Base-by-base conservation (phyloP, 2,888 invertebrate genomes). In the Rotaria socialis region DNA sequence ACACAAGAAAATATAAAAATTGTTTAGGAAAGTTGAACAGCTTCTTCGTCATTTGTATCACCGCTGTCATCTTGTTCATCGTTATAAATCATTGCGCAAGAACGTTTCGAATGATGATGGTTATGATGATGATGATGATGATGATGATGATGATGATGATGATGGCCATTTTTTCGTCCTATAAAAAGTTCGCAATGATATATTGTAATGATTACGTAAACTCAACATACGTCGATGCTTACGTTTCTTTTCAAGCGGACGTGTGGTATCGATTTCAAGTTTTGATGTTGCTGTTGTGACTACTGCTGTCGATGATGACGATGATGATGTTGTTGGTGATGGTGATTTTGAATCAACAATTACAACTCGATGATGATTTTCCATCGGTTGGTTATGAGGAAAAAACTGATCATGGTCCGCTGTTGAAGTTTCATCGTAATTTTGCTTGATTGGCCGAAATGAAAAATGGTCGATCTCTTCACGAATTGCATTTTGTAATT, bases 181-280 rank as follows among this genome's bases (percentile, higher is more conserved):
- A 67, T 11, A 16, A 35, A 67, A 2, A 1, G 16, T 1, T 35
- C 0, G 11, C 3, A 55, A 7, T 55, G 5, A 55, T 22, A 8
- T 55, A 22, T 22, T 22, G 7, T 22, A 19, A 55, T 22, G 7
- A 22, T 19, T 22, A 55, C 7, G 6, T 55, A 3, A 8, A 55
- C 4, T 5, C 22, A 22, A 67, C 27, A 27, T 67, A 67, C 67
- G 67, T 16, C 67, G 67, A 67, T 67, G 67, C 35, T 67, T 67
- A 67, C 67, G 67, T 14, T n/a, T 67, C 8, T n/a, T 67, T 67
- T 67, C 67, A 16, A 27, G 1, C 8, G 41, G 22, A 43, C 75
- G 75, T 43, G 75, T 75, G 24, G 75, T 22, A 47, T 75, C 75
- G 47, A 75, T 75, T 75, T 75, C 75, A 75, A 75, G 75, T 43